A percentile compares a stretch with the other conserved stretches of the same genome.
Evolutionary conservation across 2,113 vertebrate genomes (phyloP).

Genomic region (Arvicanthis niloticus): DNA sequence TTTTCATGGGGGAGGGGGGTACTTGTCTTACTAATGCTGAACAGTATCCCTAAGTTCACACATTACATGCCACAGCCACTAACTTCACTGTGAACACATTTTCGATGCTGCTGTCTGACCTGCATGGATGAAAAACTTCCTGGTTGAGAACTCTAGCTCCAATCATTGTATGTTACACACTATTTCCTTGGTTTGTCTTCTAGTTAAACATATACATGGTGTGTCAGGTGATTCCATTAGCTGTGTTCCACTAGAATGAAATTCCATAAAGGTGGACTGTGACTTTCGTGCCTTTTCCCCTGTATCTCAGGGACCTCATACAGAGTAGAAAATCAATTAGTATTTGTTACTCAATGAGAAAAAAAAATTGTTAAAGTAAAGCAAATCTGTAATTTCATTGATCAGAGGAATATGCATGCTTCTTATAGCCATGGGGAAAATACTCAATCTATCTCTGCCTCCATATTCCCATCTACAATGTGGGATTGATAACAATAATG

Average conservation of each 20-base stretch:
- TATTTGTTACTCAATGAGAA: background rate
- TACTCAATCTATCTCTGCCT: background rate
- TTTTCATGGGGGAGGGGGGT: rapidly evolving
- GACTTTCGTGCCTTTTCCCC: background rate
- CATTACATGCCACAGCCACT: background rate
- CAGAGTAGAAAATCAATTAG: background rate
- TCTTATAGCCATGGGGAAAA: background rate
- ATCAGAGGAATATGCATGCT: background rate
- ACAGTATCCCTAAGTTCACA: too few species aligned
- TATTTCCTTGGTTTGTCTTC: background rate
- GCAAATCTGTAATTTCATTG: background rate
- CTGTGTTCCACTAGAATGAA: background rate
- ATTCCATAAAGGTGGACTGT: background rate
- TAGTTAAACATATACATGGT: background rate
- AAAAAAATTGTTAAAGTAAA: background rate
- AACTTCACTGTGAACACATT: background rate
- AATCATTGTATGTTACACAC: background rate
- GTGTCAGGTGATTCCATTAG: background rate
- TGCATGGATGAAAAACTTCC: background rate
- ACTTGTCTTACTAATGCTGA: background rate
- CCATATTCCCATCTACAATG: background rate
- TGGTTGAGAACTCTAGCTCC: background rate
- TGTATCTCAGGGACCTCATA: background rate
- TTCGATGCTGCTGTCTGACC: background rate
- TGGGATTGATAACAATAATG: too few species aligned